Evolutionary conservation across 1,140 invertebrate species (phyloP).

Genomic region (Zaprionus nigranus): DNA sequence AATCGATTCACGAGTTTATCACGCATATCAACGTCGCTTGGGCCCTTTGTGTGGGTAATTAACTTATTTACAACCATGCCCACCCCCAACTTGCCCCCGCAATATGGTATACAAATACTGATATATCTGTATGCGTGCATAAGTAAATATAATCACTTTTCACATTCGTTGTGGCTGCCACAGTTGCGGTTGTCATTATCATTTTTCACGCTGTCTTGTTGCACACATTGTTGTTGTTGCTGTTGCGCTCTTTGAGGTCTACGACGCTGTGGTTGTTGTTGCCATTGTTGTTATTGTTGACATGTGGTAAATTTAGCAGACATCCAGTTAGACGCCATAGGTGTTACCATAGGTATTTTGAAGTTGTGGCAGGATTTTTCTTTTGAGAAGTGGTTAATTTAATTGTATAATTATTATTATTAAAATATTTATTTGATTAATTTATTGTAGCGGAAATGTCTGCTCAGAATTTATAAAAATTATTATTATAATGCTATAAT

Average conservation of each 20-base stretch:
- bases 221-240: constrained; percentile 44
- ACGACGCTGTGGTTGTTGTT: constrained; percentile 3
- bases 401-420: not conserved
- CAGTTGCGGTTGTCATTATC: constrained; percentile 66
- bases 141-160: constrained; percentile 68
- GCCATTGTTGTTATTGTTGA: constrained; percentile 44
- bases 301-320: constrained; percentile 32
- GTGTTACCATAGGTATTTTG: not conserved
- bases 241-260: constrained; percentile 28
- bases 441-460: no score
- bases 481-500: no score
- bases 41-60: constrained; percentile 50
- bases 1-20: constrained; percentile 44
- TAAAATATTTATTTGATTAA: not conserved
- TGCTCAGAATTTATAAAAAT: no score
- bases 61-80: constrained; percentile 40
- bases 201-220: constrained; percentile 68
- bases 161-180: constrained; percentile 53
- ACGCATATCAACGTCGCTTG: constrained; percentile 16
- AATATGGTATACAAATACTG: constrained; percentile 1
- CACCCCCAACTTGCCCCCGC: not conserved
- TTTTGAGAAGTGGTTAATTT: not conserved
- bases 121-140: constrained; percentile 22
- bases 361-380: constrained; percentile 15
- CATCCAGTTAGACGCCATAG: not conserved